Conservation (phyloP, 2,113 vertebrate species). For the Circaetus cinerascens region DNA sequence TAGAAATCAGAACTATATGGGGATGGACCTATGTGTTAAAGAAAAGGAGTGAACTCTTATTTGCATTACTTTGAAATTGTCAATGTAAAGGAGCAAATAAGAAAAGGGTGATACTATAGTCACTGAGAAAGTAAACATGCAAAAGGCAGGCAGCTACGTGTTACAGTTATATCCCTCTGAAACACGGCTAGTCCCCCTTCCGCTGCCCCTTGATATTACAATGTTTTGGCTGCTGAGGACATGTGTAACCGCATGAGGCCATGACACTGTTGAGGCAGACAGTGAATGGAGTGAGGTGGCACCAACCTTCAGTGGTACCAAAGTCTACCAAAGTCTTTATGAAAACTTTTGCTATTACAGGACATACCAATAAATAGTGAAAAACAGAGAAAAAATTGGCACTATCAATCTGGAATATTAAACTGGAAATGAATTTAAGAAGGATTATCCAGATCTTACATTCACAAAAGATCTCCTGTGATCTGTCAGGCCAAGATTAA, state of each 20-base stretch:
- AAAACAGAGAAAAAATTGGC: not conserved
- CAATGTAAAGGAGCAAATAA: not conserved
- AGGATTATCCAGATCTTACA: not conserved
- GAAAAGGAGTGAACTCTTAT: not conserved
- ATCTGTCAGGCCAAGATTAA: not conserved
- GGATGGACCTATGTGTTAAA: not conserved
- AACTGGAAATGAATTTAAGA: not conserved
- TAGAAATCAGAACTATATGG: not conserved
- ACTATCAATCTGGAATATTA: not conserved
- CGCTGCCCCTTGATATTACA: accelerated
- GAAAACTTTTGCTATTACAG: not conserved
- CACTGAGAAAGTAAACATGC: not conserved
- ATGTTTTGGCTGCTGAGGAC: not conserved
- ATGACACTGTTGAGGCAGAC: not conserved
- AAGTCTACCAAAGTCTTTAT: not conserved
- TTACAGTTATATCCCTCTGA: not conserved
- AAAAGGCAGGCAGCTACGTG: not conserved
- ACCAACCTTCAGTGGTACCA: not conserved
- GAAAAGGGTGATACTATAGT: not conserved
- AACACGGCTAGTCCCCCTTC: not conserved
- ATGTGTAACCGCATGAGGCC: not conserved
- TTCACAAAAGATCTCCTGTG: not conserved
- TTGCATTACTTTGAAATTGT: not conserved
- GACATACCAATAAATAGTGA: not conserved
- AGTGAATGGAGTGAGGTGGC: not conserved